A percentile compares a stretch with the other conserved stretches of the same genome.
phyloP scores from a whole-genome alignment of 2,113 vertebrate species.

The Cyphomyrus discorhynchus region DNA sequence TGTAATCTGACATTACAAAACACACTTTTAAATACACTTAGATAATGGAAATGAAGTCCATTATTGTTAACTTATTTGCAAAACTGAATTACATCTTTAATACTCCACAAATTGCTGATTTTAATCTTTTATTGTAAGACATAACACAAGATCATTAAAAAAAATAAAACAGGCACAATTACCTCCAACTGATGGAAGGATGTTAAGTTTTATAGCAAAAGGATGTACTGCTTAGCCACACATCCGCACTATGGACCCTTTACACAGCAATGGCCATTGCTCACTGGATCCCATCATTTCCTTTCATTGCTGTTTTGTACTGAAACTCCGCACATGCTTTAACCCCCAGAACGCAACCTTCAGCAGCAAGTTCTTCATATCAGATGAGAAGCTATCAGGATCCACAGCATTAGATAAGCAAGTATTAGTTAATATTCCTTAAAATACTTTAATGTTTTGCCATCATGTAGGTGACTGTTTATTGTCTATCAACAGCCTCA shows the following conservation, averaged over 20 bases:
- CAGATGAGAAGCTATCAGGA: constrained; percentile 33
- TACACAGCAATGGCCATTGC: background rate
- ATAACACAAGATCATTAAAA: background rate
- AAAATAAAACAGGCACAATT: background rate
- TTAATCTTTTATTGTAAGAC: background rate
- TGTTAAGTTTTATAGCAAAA: background rate
- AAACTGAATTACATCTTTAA: background rate
- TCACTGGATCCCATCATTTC: background rate
- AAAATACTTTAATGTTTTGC: background rate
- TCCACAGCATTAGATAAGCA: constrained; percentile 42
- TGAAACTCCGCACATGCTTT: background rate
- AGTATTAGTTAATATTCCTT: background rate
- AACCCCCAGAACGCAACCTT: constrained; percentile 33
- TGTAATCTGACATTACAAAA: background rate
- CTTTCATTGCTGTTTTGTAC: background rate
- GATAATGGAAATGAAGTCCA: background rate
- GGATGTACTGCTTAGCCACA: background rate
- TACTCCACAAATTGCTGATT: background rate
- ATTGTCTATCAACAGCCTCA: constrained; percentile 36
- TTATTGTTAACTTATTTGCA: background rate
- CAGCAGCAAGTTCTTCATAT: constrained; percentile 26
- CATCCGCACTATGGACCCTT: background rate
- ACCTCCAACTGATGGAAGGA: background rate
- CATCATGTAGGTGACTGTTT: background rate
- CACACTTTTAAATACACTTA: background rate